Evolutionary conservation across 2,797 vertebrate genomes (phyloP).

Genomic region (Cyclopterus lumpus): DNA sequence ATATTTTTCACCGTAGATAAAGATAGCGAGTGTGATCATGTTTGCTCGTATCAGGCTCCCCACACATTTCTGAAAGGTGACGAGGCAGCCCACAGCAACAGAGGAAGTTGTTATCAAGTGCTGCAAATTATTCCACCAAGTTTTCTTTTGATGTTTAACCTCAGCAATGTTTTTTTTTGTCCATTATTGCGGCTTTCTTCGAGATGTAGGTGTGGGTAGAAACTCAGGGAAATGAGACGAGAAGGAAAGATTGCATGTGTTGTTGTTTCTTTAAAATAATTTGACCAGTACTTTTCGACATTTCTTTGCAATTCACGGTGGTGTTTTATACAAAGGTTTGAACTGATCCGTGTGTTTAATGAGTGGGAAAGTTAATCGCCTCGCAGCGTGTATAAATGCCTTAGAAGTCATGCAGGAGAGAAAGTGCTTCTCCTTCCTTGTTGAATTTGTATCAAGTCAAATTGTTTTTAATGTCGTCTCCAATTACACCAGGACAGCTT

Average conservation of each 20-base stretch:
- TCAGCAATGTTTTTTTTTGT: constrained; percentile 31
- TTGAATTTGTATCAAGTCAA: constrained; percentile 21
- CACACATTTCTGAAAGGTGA: constrained; percentile 44
- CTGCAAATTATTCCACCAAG: constrained; percentile 43
- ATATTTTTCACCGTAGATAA: constrained; percentile 35
- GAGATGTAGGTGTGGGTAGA: constrained; percentile 14
- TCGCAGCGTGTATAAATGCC: constrained; percentile 68
- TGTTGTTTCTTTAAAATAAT: constrained; percentile 24
- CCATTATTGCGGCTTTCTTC: constrained; percentile 30
- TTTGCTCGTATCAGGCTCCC: constrained; percentile 24
- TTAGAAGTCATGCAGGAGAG: constrained; percentile 74
- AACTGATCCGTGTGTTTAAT: constrained; percentile 80
- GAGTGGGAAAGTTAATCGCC: constrained; percentile 79
- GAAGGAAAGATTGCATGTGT: constrained; percentile 15
- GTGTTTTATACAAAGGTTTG: constrained; percentile 76
- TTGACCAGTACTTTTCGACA: constrained; percentile 34
- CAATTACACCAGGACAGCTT: constrained; percentile 11
- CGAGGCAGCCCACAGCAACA: constrained; percentile 31
- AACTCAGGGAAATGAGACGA: constrained; percentile 34
- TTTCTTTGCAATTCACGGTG: constrained; percentile 29
- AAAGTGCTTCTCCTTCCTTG: constrained; percentile 75
- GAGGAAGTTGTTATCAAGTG: constrained; percentile 40
- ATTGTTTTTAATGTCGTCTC: constrained; percentile 17
- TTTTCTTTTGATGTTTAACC: constrained; percentile 57
- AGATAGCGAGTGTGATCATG: constrained; percentile 7